Base-by-base conservation (phyloP, 2,888 invertebrate genomes). In the Eudemis profundana region DNA sequence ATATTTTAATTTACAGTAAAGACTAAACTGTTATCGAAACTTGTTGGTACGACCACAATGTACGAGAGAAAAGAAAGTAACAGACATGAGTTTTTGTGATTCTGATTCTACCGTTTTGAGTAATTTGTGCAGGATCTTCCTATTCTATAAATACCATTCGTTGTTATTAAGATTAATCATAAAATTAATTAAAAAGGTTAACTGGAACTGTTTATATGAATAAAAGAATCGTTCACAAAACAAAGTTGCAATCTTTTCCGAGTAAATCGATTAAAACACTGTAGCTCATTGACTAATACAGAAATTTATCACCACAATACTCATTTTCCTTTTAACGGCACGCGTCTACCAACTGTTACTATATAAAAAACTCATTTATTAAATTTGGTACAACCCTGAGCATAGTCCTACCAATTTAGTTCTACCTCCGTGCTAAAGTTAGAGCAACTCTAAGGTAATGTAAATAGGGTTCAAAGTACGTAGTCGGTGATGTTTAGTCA, bases 341-440 rank as follows among this genome's bases (percentile, higher is more conserved):
- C 72, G 70, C 70, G 74, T 69, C 68, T 71, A 74, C 74, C 73
- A 74, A 75, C 72, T 75, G 76, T 74, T 72, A 74, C 73, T 68
- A 68, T 70, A 70, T 70, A 69, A 77, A 80, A 79, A 78, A 77
- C 74, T 68, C 74, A 77, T 78, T 72, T 72, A 76, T 78, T 74
- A 76, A 70, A 59, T 72, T 67, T 68, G 71, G 69, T 59, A 66
- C 70, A 73, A 67, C 72, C 70, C 69, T 72, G 68, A 59, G n/a
- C 12, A 27, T 65, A 53, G 53, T 65, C 27, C 47, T 60, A 8
- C 64, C 64, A 64, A 57, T 59, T 64, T 64, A 27, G 7, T n/a
- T 19, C 8, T 8, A 19, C 23, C 19, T 29, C 17, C 8, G 27
- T n/a, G 38, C 17, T n/a, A 53, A 40, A 12, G 3, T 10, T 38